Evolutionary conservation across 2,797 vertebrate genomes (phyloP).

Genomic region (Sparus aurata): DNA sequence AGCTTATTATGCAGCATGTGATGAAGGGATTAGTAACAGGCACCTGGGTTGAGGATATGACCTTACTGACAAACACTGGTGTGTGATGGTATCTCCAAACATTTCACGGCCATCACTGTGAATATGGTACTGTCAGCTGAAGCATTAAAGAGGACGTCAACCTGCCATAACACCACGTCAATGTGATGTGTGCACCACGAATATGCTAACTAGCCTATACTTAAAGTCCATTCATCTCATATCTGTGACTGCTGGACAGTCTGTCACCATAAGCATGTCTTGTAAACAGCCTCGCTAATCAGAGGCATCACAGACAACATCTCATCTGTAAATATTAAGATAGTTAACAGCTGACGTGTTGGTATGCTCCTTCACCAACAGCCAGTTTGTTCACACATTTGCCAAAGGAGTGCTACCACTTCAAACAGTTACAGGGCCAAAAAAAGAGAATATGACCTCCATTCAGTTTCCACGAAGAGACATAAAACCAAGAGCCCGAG

Average conservation of each 20-base stretch:
- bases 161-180: too few relatives aligned
- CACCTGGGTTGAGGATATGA: not conserved
- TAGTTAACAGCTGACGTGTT: not conserved
- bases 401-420: too few relatives aligned
- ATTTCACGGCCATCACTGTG: not conserved
- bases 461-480: not conserved
- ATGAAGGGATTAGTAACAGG: not conserved
- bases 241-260: not conserved
- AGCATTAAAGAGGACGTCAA: not conserved
- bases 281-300: not conserved
- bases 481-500: not conserved
- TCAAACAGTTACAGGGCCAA: not conserved
- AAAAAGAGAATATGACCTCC: not conserved
- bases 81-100: too few relatives aligned
- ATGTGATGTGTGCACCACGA: not conserved
- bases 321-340: not conserved
- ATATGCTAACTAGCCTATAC: not conserved
- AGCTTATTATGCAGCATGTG: too few relatives aligned
- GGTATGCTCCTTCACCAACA: not conserved
- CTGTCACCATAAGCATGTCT: not conserved
- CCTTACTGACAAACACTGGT: not conserved
- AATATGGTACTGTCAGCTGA: not conserved
- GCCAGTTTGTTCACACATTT: not conserved
- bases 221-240: not conserved
- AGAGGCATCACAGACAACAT: not conserved